Base-by-base conservation (phyloP, 2,888 invertebrate genomes). In the Ophioninae sp. region DNA sequence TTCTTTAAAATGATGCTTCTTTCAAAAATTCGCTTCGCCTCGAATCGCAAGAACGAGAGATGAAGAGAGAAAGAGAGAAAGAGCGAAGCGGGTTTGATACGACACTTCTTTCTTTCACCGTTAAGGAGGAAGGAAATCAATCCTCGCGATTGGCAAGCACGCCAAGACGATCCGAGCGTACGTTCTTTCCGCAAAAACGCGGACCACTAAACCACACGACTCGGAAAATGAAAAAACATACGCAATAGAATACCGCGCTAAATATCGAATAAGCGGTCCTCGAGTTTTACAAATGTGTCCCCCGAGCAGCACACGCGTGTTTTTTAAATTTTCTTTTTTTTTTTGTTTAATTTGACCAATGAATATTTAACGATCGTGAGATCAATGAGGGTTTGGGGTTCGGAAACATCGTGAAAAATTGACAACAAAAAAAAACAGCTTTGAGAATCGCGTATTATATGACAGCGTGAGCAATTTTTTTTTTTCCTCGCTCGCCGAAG, bases 161-260 rank as follows among this genome's bases (percentile, higher is more conserved):
- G 67, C 67, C 67, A 69, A 65, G 23, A 81, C 80, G 68, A 51
- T 67, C 44, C 23, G 79, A 75, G 83, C 78, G 69, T 83, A 81
- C 82, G 86, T 83, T 86, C 81, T 84, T 85, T 77, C 83, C 80
- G 85, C 73, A 76, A 80, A 83, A 83, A 73, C 72, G 79, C 81
- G 73, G 69, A 76, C 30, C 71, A 64, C 59, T 22, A 30, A 68
- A 76, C 68, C 64, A 77, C 65, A 65, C 73, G 20, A n/a, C 41
- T 79, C 72, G 69, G 22, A 22, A 30, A 30, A 6, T 30, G 56
- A 75, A 65, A 74, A 63, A 58, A 75, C 69, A 58, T 79, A 74
- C 79, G 74, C 72, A 69, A 90, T 30, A 93, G 93, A 76, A 74
- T 65, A 64, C 64, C 75, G 56, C 37, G 22, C 64, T 74, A 22